Conservation (phyloP, 37 sponge, comb jelly and placozoan genomes). For the Ephydatia muelleri region DNA sequence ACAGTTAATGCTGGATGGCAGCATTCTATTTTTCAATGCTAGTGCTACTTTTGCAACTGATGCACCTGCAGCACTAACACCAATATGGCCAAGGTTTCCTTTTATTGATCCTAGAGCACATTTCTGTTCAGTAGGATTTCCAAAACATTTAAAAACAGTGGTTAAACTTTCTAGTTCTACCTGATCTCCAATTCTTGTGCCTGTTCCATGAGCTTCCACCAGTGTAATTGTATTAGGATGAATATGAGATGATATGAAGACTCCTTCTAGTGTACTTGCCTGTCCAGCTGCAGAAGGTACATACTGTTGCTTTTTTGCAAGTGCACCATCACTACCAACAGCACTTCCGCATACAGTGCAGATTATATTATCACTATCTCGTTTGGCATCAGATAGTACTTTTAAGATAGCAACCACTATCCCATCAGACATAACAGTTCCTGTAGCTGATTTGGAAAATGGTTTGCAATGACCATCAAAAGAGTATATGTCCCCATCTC, state of each 20-base stretch:
- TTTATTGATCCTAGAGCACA: not conserved
- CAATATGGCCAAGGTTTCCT: slow-evolving; percentile 16
- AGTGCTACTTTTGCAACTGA: slow-evolving; percentile 5
- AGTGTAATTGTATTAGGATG: not conserved
- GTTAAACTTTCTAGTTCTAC: slow-evolving; percentile 6
- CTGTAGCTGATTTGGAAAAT: slow-evolving; percentile 4
- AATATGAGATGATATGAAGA: not conserved
- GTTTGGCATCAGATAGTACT: not conserved
- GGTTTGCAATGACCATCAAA: slow-evolving; percentile 11
- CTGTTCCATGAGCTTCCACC: slow-evolving; percentile 25
- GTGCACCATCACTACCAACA: slow-evolving; percentile 8
- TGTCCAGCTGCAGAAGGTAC: slow-evolving; percentile 5
- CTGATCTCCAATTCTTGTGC: slow-evolving; percentile 7
- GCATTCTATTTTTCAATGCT: not conserved
- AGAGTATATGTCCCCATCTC: not conserved
- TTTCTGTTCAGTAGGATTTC: no score
- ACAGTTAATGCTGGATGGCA: slow-evolving; percentile 12
- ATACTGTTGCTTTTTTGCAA: not conserved
- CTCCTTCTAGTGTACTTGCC: not conserved
- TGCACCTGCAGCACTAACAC: not conserved
- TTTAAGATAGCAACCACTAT: not conserved
- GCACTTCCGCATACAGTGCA: not conserved
- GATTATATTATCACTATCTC: not conserved
- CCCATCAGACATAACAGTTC: slow-evolving; percentile 19
- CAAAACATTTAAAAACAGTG: not conserved